Conservation (phyloP, 35 echinoderm and acorn worm genomes). For the Ptychodera flava region DNA sequence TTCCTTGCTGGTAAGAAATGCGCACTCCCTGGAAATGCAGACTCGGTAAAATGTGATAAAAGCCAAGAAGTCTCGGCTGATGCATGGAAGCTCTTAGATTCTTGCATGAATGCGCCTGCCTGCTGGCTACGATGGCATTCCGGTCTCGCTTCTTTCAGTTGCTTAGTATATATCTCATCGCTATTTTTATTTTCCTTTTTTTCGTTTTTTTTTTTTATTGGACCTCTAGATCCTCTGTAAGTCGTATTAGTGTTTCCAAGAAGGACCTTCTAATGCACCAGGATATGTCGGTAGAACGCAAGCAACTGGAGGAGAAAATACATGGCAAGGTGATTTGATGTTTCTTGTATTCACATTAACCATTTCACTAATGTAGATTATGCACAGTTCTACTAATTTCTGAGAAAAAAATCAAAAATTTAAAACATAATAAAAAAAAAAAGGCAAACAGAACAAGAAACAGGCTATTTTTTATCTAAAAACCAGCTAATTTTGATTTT, state of each 20-base stretch:
- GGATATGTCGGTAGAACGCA: slow-evolving; percentile 84
- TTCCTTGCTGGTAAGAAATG: too few relatives aligned
- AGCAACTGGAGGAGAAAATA: slow-evolving; percentile 83
- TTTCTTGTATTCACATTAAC: neutral
- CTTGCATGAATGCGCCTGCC: neutral
- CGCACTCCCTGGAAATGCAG: too few relatives aligned
- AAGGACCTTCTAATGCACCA: slow-evolving; percentile 83
- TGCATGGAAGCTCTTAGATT: too few relatives aligned
- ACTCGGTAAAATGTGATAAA: too few relatives aligned
- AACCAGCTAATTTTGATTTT: too few relatives aligned
- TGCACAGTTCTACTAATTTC: neutral
- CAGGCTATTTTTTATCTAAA: too few relatives aligned
- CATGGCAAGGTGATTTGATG: slow-evolving; percentile 59
- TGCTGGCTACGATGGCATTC: neutral
- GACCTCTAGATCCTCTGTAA: slow-evolving; percentile 73
- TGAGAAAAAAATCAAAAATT: too few relatives aligned
- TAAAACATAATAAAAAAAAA: too few relatives aligned
- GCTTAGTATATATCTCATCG: neutral
- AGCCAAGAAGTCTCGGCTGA: too few relatives aligned
- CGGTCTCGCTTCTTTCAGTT: neutral
- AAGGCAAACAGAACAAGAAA: too few relatives aligned
- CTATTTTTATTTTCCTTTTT: neutral
- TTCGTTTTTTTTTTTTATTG: neutral
- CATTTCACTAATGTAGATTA: neutral
- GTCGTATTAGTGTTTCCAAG: slow-evolving; percentile 87